Base-by-base conservation (phyloP, 2,888 invertebrate genomes). In the Thymelicus sylvestris region DNA sequence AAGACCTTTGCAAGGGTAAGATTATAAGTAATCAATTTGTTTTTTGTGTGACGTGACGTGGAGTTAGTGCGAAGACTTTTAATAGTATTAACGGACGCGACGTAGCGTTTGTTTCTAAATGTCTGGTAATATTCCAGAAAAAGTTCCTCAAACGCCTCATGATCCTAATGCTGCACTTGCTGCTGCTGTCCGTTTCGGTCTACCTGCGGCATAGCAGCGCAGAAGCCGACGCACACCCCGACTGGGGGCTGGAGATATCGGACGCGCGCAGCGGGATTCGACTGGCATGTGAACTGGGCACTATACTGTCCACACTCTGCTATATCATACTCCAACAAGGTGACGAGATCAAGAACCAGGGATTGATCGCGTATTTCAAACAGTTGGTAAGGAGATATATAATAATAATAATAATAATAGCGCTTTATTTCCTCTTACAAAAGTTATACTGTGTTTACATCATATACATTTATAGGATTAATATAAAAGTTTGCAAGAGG, bases 281-380 rank as follows among this genome's bases (percentile, higher is more conserved):
- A 31, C 95, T 97, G 81, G 95, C 96, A 19, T 96, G 97, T 80
- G 99, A 99, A 93, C 91, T 97, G 71, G 96, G 97, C 6, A 98
- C 98, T 0, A 95, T 98, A 68, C 84, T 96, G 4, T 98, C 98
- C 15, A 98, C 99, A 7, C 86, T 98, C 5, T 96, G 97, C 81
- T 99, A 98, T 84, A 96, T 99, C 6, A 94, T 98, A 72, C 94
- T 98, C 74, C 99, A 99, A 87, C 98, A 99, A 86, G 97, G 98
- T 0, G 97, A 98, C 80, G 99, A 99, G 92, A 96, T 99, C 72
- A 96, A 97, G 87, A 98, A 99, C 86, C 98, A 99, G 86, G 99
- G 99, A 6, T 86, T 98, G 12, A 94, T 96, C 67, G 97, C 97
- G 0, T 99, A 98, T 91, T 91, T 98, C 69, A 97, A 97, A 81